Base-by-base conservation (phyloP, 2,888 invertebrate genomes). In the Coelinius sp. region DNA sequence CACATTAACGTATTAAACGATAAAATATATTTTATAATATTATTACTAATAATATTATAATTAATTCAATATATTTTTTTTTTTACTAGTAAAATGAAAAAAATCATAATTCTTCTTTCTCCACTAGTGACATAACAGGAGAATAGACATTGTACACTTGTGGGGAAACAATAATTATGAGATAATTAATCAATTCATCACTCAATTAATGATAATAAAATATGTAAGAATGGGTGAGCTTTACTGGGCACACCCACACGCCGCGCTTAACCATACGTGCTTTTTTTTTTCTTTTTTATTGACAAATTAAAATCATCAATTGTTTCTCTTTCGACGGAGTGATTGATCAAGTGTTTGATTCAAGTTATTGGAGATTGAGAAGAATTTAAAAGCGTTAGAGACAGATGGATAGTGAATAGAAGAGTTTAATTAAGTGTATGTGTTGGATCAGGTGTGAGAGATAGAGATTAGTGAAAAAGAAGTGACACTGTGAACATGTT, bases 241-340 rank as follows among this genome's bases (percentile, higher is more conserved):
- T 79, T 84, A 81, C 81, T 80, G 78, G 80, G 68, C 80, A 74
- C 80, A 79, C 75, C 75, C 76, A 82, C 83, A 81, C 80, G 83
- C 82, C 85, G 83, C 82, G 83, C 86, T 82, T 82, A 79, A 83
- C 83, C 84, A 83, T 82, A 81, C 79, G 81, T 83, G 83, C 82
- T 79, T 82, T 64, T 67, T 49, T 68, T 52, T 68, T 83, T 82
- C 82, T 79, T 82, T 64, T 67, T 49, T 68, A 63, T 68, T 64
- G 64, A 63, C 25, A 52, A 62, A 38, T 69, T 63, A 27, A 53
- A 27, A 49, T 49, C 41, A 41, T 68, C 49, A 46, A 59, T 41
- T 14, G 8, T 59, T 62, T 59, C 62, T 59, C 66, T 69, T 64
- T 46, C 56, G 62, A 59, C 68, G 35, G 49, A 41, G 63, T 41